Percentiles rank a stretch among this genome's conserved stretches.
Conservation (phyloP, 2,888 invertebrate species). For the Trachelus stipa region DNA sequence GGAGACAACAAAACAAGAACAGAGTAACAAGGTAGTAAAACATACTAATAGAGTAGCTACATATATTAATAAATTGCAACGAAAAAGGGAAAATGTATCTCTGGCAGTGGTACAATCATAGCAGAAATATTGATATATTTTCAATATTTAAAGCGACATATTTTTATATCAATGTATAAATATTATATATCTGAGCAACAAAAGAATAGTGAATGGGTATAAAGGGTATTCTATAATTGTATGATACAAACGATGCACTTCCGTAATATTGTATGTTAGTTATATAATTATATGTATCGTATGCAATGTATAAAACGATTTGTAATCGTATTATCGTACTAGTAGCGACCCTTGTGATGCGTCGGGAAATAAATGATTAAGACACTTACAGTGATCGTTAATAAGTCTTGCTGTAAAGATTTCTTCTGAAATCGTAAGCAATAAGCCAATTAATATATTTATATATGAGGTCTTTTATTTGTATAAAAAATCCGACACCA, state of each 20-base stretch:
- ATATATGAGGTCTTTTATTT: background rate
- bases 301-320: background rate
- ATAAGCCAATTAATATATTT: background rate
- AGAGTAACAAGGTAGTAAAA: conserved; percentile 29
- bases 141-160: background rate
- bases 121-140: background rate
- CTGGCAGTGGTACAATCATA: conserved; percentile 10
- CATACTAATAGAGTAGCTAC: conserved; percentile 43
- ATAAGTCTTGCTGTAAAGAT: background rate
- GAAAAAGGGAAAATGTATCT: conserved; percentile 36
- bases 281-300: background rate
- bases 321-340: background rate
- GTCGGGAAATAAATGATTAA: background rate
- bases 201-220: background rate
- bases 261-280: background rate
- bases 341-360: background rate
- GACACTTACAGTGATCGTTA: background rate
- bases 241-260: background rate
- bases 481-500: background rate
- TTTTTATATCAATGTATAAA: background rate
- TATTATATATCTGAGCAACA: background rate
- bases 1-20: conserved; percentile 30
- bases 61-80: conserved; percentile 48
- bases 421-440: background rate
- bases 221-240: background rate